Percentiles rank a stretch among this genome's conserved stretches.
Evolutionary conservation across 2,113 vertebrate species (phyloP).

Genomic region (Xiphias gladius): DNA sequence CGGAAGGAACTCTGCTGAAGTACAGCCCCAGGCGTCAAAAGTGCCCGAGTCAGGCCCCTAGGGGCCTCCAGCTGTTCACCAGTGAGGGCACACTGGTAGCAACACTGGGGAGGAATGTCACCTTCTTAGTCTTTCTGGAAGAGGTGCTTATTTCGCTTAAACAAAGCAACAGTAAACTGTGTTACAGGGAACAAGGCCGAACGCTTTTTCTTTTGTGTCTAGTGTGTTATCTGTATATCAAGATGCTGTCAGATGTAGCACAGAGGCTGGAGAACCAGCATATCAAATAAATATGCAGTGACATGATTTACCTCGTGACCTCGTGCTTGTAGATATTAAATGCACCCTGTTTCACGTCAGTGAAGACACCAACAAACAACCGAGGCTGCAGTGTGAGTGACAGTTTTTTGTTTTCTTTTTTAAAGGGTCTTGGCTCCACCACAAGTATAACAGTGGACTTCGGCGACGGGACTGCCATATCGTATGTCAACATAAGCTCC

Average conservation of each 20-base stretch:
- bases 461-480: slow-evolving; percentile 91
- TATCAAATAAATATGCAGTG: slow-evolving; percentile 54
- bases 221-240: slow-evolving; percentile 13
- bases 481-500: slow-evolving; percentile 92
- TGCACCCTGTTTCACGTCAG: slow-evolving; percentile 35
- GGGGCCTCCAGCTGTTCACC: slow-evolving; percentile 90
- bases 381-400: slow-evolving; percentile 38
- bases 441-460: slow-evolving; percentile 94
- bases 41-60: slow-evolving; percentile 89
- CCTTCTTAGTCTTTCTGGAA: slow-evolving; percentile 92
- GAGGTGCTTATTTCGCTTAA: slow-evolving; percentile 83
- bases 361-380: slow-evolving; percentile 21
- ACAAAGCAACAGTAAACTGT: slow-evolving; percentile 12
- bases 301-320: slow-evolving; percentile 56
- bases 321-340: slow-evolving; percentile 42
- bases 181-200: background rate
- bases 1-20: slow-evolving; percentile 86
- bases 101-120: slow-evolving; percentile 89
- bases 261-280: slow-evolving; percentile 5
- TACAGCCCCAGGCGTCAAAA: slow-evolving; percentile 91
- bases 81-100: slow-evolving; percentile 90
- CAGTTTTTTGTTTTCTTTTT: slow-evolving; percentile 34
- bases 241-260: slow-evolving; percentile 42
- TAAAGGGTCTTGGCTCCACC: slow-evolving; percentile 90
- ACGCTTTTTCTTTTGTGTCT: slow-evolving; percentile 30